These are phyloP conservation scores for Suillia variegata DNA, from an alignment of 2,888 invertebrate genomes.

Conservation along the genomic window DNA sequence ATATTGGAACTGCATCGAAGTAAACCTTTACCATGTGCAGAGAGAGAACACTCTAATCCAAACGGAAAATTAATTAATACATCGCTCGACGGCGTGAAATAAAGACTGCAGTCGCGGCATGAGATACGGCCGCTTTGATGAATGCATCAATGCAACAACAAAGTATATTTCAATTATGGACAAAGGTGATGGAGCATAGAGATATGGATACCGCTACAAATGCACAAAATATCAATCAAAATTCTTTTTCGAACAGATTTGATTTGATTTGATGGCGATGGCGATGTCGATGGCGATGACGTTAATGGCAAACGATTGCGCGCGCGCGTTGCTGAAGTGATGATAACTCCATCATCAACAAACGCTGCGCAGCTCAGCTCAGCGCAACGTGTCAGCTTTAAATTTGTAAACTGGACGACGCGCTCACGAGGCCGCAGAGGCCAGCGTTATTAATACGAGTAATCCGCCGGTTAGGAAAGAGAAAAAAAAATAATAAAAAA, in stretches of 20 bases:
- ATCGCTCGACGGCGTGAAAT: background rate
- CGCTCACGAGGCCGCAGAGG: no score
- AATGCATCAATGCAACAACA: background rate
- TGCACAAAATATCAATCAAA: background rate
- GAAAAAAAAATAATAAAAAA: no score
- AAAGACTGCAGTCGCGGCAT: background rate
- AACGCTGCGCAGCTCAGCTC: no score
- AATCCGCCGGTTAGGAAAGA: no score
- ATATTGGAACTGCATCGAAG: no score
- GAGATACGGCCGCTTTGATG: background rate
- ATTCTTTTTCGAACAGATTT: no score
- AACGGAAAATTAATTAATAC: background rate
- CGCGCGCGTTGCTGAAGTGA: constrained; percentile 1
- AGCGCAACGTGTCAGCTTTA: no score
- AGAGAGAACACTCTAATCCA: no score
- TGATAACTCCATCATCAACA: background rate
- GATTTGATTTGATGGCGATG: background rate
- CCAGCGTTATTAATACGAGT: background rate
- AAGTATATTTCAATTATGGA: no score
- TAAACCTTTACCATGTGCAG: no score
- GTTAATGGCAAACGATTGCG: background rate
- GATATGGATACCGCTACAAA: no score
- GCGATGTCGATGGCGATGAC: background rate
- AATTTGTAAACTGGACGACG: constrained; percentile 1
- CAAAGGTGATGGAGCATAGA: no score